Conservation (phyloP, 2,113 vertebrate species). For the Crotalus tigris region DNA sequence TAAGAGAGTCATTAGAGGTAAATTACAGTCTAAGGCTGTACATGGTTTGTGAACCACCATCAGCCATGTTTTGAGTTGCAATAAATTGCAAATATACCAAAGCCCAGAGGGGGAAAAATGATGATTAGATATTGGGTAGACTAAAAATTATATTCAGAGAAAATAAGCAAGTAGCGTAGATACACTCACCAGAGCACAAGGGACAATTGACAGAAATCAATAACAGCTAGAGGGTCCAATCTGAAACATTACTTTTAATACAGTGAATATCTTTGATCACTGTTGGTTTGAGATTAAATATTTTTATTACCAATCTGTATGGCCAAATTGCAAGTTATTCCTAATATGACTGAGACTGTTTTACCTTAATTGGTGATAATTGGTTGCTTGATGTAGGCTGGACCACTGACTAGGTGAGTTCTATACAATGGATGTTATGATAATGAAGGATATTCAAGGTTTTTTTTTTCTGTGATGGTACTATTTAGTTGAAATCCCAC, state of each 20-base stretch:
- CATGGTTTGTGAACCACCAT: background rate
- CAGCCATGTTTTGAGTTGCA: background rate
- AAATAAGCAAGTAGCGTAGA: background rate
- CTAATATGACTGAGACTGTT: background rate
- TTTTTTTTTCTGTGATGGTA: background rate
- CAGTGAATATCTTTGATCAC: conserved; percentile 7
- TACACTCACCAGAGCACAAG: conserved; percentile 16
- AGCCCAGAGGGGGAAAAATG: background rate
- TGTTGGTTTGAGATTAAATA: background rate
- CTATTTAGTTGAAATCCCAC: background rate
- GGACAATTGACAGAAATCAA: conserved; percentile 11
- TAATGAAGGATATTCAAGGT: background rate
- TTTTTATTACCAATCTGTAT: conserved; percentile 16
- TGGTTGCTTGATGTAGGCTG: background rate
- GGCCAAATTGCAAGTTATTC: background rate
- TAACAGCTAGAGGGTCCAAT: background rate
- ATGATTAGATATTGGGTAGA: conserved; percentile 14
- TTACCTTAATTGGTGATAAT: background rate
- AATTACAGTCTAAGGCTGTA: background rate
- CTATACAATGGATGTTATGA: background rate
- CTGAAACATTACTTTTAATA: conserved; percentile 29
- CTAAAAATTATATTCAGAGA: conserved; percentile 12
- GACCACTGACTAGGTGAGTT: background rate
- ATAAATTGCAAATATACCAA: background rate
- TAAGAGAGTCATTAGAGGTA: background rate